Evolutionary conservation across 2,888 invertebrate species (phyloP), one percentile per base, ranked within the genome.

Genomic region (Hedya salicella): DNA sequence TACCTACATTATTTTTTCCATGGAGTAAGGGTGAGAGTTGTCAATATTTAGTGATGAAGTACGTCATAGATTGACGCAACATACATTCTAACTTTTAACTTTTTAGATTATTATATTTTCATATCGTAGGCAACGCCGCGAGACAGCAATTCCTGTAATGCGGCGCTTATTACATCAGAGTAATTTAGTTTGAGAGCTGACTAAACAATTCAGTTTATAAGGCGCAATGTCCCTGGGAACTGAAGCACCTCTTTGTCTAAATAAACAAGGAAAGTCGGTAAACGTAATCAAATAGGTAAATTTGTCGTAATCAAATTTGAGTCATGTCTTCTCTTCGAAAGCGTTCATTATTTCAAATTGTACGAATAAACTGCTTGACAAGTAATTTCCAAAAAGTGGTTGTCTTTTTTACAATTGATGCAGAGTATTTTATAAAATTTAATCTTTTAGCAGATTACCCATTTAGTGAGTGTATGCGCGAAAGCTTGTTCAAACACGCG

Each of bases 121-220:
- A 36, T 36, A 9, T 9, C 36, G 8, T 9, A 9, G 9, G 11
- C 8, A 9, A 36, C 11, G 25, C 25, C 25, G 11, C 36, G 36
- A 17, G 17, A 25, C 14, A 50, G 30, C 16, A 9, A 40, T 32
- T 16, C 52, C 40, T 44, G 52, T 70, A 68, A n/a, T n/a, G n/a
- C n/a, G n/a, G n/a, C n/a, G n/a, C n/a, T 62, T 70, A 70, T 69
- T 70, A 67, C 65, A 68, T 62, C 54, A 68, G 59, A 66, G 69
- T 69, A 69, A 73, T 71, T 72, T 71, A 67, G 67, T 70, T 69
- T 68, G 63, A 71, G 69, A 62, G 71, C 63, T 70, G 62, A 68
- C 68, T 63, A 68, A 72, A 72, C 73, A 71, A 57, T 65, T 66
- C 57, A 66, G 62, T 71, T 61, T 69, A 71, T 66, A 69, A 62